phyloP scores from a whole-genome alignment of 2,888 invertebrate genomes.

The Sipha maydis region DNA sequence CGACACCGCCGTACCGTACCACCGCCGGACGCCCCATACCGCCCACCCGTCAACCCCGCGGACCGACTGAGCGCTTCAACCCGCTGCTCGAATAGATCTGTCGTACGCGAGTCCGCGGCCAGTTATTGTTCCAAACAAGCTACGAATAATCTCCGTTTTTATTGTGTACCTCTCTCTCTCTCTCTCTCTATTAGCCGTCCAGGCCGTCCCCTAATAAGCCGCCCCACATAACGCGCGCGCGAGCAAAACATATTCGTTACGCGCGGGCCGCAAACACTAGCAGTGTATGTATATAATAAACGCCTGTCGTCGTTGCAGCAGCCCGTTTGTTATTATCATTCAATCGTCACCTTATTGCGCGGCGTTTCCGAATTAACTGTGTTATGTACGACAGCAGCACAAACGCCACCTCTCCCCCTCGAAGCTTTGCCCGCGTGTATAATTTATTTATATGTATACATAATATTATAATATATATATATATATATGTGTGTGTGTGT shows the following conservation, averaged over 20 bases:
- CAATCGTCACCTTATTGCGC: conserved; percentile 54
- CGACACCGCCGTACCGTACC: too few species aligned
- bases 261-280: conserved; percentile 19
- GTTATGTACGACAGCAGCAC: not conserved
- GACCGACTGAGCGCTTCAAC: not conserved
- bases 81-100: conserved; percentile 15
- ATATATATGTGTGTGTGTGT: too few species aligned
- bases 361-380: conserved; percentile 34
- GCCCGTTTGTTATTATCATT: conserved; percentile 54
- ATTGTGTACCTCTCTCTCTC: not conserved
- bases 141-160: conserved; percentile 51
- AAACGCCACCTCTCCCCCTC: conserved; percentile 13
- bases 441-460: not conserved
- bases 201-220: conserved; percentile 14
- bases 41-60: conserved; percentile 6
- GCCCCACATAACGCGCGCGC: not conserved
- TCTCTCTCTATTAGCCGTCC: conserved; percentile 41
- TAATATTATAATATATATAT: too few species aligned
- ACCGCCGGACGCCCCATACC: not conserved
- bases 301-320: not conserved
- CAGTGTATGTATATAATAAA: not conserved
- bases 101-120: not conserved
- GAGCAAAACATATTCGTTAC: conserved; percentile 47
- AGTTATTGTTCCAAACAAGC: conserved; percentile 54
- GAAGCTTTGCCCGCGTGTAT: not conserved